Evolutionary conservation across 2,797 vertebrate genomes (phyloP), one percentile per base, ranked within the genome.

Genomic region (Tenualosa ilisha): DNA sequence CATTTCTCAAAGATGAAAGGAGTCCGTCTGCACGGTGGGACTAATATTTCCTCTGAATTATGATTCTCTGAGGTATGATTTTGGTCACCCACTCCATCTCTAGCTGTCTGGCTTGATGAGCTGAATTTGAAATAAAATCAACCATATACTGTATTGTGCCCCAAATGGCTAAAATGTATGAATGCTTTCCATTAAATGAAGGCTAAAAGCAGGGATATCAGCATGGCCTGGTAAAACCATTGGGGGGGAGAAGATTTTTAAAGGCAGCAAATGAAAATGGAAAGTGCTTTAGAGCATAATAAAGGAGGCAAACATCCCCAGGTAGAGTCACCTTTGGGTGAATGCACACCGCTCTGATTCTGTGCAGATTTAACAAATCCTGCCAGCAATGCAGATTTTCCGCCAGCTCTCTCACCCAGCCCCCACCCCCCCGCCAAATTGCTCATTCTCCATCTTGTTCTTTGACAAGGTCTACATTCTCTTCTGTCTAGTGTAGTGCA

Each of bases 371-470:
- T 51, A 82, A 82, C 53, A 81, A 85, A 84, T 54, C 65, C 65
- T 72, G 56, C 81, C 20, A 59, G 68, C 49, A 17, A 85, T 72
- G 83, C 49, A 85, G 84, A 83, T 68, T 86, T 84, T 81, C 20
- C 79, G 84, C 75, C 54, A 82, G 53, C n/a, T 12, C 63, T 84
- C 65, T 54, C 68, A 13, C 11, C 26, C 31, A 9, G 7, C 22
- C 22, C 31, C 9, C 72, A 56, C n/a, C 26, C 20, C 83, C 72
- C 31, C 12, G 31, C 51, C n/a, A 84, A 53, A 13, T 26, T 59
- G 13, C 2, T 20, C 15, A 49, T 49, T 13, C 31, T 68, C 15
- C 37, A 17, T 43, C 68, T 43, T 20, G 37, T 31, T 75, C 68
- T 3, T 6, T 20, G 37, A 20, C 68, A 17, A 75, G 1, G 20